A percentile compares a stretch with the other conserved stretches of the same genome.
These are phyloP conservation scores for Brachycybe producta DNA, from an alignment of 2,888 invertebrate genomes.

Conservation along the genomic window DNA sequence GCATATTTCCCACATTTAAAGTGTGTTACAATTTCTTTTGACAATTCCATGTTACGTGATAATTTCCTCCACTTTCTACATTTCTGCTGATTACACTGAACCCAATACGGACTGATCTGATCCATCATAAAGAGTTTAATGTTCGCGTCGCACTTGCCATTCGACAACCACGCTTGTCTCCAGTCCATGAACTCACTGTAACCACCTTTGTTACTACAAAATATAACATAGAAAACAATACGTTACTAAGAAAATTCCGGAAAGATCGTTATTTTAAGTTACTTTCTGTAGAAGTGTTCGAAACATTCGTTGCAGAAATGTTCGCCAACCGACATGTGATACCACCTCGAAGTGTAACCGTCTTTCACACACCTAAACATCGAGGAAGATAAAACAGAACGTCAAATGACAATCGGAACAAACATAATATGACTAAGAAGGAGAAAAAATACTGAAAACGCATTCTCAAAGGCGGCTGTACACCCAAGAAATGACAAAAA, in stretches of 20 bases:
- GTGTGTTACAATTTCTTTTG: constrained; percentile 5
- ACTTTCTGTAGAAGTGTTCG: constrained; percentile 33
- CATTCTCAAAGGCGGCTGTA: background rate
- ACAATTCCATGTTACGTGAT: constrained; percentile 23
- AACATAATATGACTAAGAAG: background rate
- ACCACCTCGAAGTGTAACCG: constrained; percentile 35
- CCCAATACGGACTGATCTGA: constrained; percentile 34
- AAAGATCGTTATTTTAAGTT: constrained; percentile 4
- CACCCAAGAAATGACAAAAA: background rate
- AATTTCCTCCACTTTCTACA: constrained; percentile 36
- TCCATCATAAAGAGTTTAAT: constrained; percentile 31
- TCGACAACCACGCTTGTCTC: constrained; percentile 31
- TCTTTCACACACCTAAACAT: constrained; percentile 29
- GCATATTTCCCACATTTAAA: constrained; percentile 6
- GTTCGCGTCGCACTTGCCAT: constrained; percentile 29
- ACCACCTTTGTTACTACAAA: constrained; percentile 16
- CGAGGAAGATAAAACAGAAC: background rate
- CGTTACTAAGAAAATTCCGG: background rate
- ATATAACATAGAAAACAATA: background rate
- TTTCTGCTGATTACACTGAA: constrained; percentile 28
- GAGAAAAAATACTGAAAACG: background rate
- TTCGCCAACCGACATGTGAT: constrained; percentile 35
- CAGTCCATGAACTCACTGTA: constrained; percentile 26
- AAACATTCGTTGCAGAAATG: constrained; percentile 38
- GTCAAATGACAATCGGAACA: background rate